These are phyloP conservation scores for Ceyx melanurus DNA, from an alignment of 2,113 vertebrate species.

Conservation along the genomic window DNA sequence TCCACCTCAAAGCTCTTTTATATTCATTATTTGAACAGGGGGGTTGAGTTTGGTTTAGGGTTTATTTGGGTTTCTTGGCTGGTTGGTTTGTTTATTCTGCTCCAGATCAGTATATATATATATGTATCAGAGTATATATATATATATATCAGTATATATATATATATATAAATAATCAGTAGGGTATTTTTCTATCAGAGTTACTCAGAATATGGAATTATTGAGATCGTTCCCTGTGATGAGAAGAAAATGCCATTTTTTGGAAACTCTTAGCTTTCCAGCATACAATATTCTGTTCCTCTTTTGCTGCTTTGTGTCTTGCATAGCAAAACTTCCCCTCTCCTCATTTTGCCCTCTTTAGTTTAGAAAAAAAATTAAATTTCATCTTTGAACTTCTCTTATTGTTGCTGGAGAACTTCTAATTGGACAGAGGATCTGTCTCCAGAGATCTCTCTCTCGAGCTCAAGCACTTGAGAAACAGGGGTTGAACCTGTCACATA, in stretches of 20 bases:
- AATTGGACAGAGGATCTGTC: not conserved
- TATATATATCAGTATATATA: too few relatives aligned
- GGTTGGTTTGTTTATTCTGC: not conserved
- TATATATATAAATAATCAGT: not conserved
- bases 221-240: not conserved
- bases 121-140: too few relatives aligned
- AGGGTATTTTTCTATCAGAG: not conserved
- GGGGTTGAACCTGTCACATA: not conserved
- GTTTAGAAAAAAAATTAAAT: conserved; percentile 4
- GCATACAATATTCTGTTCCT: not conserved
- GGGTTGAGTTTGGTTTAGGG: not conserved
- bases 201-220: not conserved
- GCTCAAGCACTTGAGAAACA: not conserved
- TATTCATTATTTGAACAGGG: not conserved
- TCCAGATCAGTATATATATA: too few relatives aligned
- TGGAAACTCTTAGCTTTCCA: not conserved
- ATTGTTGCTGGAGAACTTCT: not conserved
- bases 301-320: not conserved
- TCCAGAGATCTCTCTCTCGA: not conserved
- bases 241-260: not conserved
- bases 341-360: not conserved
- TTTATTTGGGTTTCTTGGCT: not conserved
- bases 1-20: not conserved
- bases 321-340: not conserved
- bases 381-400: not conserved